Evolutionary conservation across 1,140 invertebrate genomes (phyloP).

Genomic region (Drosophila micromelanica): DNA sequence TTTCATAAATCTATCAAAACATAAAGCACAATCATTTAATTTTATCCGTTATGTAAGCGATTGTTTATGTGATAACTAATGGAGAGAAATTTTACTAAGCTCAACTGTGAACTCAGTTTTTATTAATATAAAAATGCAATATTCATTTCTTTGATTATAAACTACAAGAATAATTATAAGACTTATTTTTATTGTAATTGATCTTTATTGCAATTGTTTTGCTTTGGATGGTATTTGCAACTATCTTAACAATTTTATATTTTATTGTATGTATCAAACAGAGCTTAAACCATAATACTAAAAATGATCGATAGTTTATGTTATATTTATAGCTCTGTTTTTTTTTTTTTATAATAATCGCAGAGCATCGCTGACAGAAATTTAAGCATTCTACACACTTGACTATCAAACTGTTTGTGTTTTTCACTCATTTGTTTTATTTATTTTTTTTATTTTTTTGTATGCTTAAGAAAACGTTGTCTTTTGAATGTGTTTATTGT

Average conservation of each 20-base stretch:
- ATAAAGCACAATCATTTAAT: background rate
- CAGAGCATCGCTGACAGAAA: slow-evolving; percentile 14
- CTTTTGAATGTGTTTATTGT: slow-evolving; percentile 33
- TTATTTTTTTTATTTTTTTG: slow-evolving; percentile 12
- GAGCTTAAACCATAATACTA: background rate
- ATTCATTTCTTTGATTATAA: too few species aligned
- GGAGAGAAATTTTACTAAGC: too few species aligned
- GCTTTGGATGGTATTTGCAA: too few species aligned
- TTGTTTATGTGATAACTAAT: background rate
- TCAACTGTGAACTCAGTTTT: background rate
- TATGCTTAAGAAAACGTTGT: slow-evolving; percentile 31
- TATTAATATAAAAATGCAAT: too few species aligned
- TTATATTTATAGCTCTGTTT: background rate
- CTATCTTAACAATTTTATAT: too few species aligned
- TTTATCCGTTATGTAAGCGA: background rate
- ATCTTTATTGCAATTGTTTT: too few species aligned
- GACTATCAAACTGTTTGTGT: slow-evolving; percentile 18
- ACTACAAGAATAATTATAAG: too few species aligned
- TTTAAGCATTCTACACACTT: slow-evolving; percentile 17
- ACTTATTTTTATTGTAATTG: too few species aligned
- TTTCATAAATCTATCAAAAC: background rate
- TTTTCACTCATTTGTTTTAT: slow-evolving; percentile 20
- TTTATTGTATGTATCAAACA: background rate
- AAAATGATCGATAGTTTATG: background rate
- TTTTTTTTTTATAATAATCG: too few species aligned